Conservation (phyloP, 1,140 invertebrate genomes). For the Bombus superbus region DNA sequence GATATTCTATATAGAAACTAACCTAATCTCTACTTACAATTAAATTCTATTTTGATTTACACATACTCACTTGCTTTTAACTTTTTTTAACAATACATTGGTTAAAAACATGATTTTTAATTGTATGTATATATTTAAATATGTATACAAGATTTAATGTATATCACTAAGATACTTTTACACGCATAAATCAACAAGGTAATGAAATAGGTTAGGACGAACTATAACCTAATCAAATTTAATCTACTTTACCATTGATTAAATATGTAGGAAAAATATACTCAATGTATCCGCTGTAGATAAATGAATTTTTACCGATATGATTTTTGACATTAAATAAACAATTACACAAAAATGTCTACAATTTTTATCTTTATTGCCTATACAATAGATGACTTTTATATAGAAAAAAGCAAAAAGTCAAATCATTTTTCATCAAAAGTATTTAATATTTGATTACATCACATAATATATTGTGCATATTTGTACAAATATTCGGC, state of each 20-base stretch:
- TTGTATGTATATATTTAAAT: not conserved
- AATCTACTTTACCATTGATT: not conserved
- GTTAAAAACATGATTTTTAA: conserved; percentile 68
- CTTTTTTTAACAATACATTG: conserved; percentile 67
- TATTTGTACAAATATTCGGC: not conserved
- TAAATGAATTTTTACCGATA: not conserved
- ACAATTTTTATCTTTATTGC: not conserved
- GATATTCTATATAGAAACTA: not conserved
- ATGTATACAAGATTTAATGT: not conserved
- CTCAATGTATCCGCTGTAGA: not conserved
- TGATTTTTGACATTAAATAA: no score
- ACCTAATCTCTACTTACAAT: conserved; percentile 28
- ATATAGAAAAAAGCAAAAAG: not conserved
- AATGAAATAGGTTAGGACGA: not conserved
- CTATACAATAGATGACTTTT: not conserved
- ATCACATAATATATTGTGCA: not conserved
- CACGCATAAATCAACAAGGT: not conserved
- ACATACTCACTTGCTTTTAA: conserved; percentile 71
- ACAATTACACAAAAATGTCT: not conserved
- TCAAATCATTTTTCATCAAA: not conserved
- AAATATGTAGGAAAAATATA: not conserved
- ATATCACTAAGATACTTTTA: not conserved
- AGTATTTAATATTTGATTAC: not conserved
- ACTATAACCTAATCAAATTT: not conserved
- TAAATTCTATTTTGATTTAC: not conserved